phyloP scores from a whole-genome alignment of 2,888 invertebrate genomes.

The Slavum lentiscoides region DNA sequence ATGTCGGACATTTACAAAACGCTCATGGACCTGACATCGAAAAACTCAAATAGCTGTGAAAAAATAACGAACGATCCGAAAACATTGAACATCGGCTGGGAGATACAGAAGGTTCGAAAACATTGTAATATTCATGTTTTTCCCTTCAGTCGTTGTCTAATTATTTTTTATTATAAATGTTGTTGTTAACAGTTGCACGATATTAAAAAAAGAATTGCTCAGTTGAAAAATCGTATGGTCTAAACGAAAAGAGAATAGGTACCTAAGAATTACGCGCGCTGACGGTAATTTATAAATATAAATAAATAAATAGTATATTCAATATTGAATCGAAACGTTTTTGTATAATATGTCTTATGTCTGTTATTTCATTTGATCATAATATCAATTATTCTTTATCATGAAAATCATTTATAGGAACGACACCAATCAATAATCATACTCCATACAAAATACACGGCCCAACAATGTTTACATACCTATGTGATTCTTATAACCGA shows the following conservation, averaged over 20 bases:
- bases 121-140: not conserved
- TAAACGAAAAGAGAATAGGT: constrained; percentile 1
- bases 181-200: constrained; percentile 33
- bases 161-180: not conserved
- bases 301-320: not conserved
- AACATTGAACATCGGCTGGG: constrained; percentile 13
- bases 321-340: too few relatives aligned
- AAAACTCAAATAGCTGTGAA: not conserved
- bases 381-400: too few relatives aligned
- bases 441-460: too few relatives aligned
- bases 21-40: constrained; percentile 12
- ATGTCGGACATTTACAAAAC: constrained; percentile 43
- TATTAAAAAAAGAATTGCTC: constrained; percentile 37
- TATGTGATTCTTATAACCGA: too few relatives aligned
- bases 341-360: too few relatives aligned
- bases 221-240: constrained; percentile 11
- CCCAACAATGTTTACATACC: too few relatives aligned
- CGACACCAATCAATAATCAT: too few relatives aligned
- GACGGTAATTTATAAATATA: not conserved
- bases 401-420: too few relatives aligned
- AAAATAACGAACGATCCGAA: constrained; percentile 3
- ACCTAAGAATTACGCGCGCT: not conserved
- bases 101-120: constrained; percentile 40
- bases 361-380: too few relatives aligned
- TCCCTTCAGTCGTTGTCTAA: not conserved